phyloP scores from a whole-genome alignment of 2,888 invertebrate genomes.

The Parnassius smintheus region DNA sequence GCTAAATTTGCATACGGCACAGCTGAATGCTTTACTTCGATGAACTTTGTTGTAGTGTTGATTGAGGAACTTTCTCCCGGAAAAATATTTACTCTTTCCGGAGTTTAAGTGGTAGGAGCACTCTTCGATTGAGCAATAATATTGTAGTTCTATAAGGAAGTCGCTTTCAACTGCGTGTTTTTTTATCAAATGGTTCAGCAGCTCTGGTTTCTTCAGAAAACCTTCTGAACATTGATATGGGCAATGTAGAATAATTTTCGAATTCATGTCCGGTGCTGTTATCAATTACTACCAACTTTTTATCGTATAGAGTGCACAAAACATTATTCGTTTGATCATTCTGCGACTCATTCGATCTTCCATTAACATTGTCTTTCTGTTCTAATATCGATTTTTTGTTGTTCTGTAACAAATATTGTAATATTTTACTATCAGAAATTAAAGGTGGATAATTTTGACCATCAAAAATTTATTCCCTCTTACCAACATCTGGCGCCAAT shows the following conservation, averaged over 20 bases:
- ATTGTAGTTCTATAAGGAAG: slow-evolving; percentile 60
- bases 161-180: slow-evolving; percentile 64
- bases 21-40: slow-evolving; percentile 78
- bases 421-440: not conserved
- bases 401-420: slow-evolving; percentile 4
- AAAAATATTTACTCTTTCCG: slow-evolving; percentile 72
- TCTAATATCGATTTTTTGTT: not conserved
- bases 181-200: slow-evolving; percentile 77
- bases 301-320: slow-evolving; percentile 38
- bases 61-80: slow-evolving; percentile 79
- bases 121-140: slow-evolving; percentile 76
- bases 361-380: not conserved
- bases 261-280: slow-evolving; percentile 45
- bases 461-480: no score
- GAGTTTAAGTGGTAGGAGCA: slow-evolving; percentile 77
- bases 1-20: slow-evolving; percentile 61
- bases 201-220: slow-evolving; percentile 50
- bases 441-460: no score
- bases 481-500: no score
- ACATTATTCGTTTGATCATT: slow-evolving; percentile 37
- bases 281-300: slow-evolving; percentile 48
- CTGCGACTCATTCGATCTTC: slow-evolving; percentile 1
- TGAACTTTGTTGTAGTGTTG: slow-evolving; percentile 89
- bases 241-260: slow-evolving; percentile 51
- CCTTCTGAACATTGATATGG: slow-evolving; percentile 48